phyloP scores from a whole-genome alignment of 2,888 invertebrate genomes.

The Pyrrhosoma nymphula region DNA sequence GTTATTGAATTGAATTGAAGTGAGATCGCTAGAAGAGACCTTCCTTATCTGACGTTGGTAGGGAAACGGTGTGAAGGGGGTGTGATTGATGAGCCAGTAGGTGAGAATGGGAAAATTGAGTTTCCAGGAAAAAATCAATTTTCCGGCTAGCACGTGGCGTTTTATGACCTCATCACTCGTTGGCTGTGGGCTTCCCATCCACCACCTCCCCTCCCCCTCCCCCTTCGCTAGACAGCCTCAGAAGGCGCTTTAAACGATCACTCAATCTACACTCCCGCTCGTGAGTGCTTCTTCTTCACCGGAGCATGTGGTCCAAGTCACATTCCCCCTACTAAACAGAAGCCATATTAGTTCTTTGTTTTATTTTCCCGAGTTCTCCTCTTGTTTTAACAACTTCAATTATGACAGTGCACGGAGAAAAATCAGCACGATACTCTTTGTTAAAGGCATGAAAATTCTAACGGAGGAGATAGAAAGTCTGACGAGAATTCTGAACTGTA shows the following conservation, averaged over 20 bases:
- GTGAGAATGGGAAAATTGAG: not conserved
- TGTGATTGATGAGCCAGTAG: constrained; percentile 1
- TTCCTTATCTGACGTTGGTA: not conserved
- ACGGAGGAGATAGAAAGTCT: no score
- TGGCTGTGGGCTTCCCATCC: not conserved
- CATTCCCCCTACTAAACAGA: not conserved
- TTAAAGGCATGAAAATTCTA: no score
- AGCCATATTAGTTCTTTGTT: not conserved
- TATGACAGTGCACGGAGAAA: no score
- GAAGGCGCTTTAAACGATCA: not conserved
- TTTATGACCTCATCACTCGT: not conserved
- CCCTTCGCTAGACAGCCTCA: not conserved
- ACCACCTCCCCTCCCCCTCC: not conserved
- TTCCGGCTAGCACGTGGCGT: not conserved
- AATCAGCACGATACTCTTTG: no score
- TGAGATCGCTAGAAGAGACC: not conserved
- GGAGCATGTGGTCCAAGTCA: not conserved
- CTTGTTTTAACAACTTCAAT: not conserved
- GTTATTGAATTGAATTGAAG: not conserved
- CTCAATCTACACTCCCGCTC: not conserved
- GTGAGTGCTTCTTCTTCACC: not conserved
- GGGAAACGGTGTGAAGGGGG: not conserved
- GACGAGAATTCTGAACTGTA: no score
- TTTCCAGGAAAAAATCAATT: not conserved
- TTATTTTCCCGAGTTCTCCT: not conserved